Base-by-base conservation (phyloP, 2,888 invertebrate genomes). In the Andrena chrysosceles region DNA sequence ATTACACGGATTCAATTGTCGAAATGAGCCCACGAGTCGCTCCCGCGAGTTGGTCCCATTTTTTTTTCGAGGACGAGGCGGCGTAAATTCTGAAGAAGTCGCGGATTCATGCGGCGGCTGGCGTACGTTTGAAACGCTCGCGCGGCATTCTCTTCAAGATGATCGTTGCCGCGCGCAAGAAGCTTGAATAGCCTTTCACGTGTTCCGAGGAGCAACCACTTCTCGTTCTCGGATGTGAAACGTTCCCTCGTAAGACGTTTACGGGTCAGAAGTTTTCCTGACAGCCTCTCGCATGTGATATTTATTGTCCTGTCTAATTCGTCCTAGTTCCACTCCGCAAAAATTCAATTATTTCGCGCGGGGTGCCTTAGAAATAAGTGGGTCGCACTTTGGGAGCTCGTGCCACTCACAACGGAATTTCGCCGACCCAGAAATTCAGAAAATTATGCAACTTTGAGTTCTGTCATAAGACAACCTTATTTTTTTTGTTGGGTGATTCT, bases 211-310 rank as follows among this genome's bases (percentile, higher is more conserved):
- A 54, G 56, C 49, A 54, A 42, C 64, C 77, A 73, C 81, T 81
- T 77, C 64, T 79, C 75, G 84, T 78, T 85, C 81, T 77, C 69
- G 31, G 16, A 76, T 60, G 64, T 73, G 67, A 77, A 78, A 81
- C 64, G 73, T 73, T 69, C 59, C 71, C 23, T 31, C 35, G 20
- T 20, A 56, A 63, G 56, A 59, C 20, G 49, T 66, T 29, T 13
- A 48, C 42, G 73, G 64, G 52, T 66, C 64, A 23, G 42, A 35
- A 26, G 49, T 68, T 67, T 31, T 23, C 13, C 52, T 35, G 42
- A 60, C 7, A 7, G 42, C 56, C 20, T 7, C 70, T 7, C 16
- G 35, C 60, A 3, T 16, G n/a, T 31, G 20, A 6, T 48, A 48
- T 16, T 60, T 71, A 56, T 60, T 60, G n/a, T 48, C 60, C 16